Evolutionary conservation across 2,888 invertebrate genomes (phyloP), one percentile per base, ranked within the genome.

Genomic region (Diarsia rubi): DNA sequence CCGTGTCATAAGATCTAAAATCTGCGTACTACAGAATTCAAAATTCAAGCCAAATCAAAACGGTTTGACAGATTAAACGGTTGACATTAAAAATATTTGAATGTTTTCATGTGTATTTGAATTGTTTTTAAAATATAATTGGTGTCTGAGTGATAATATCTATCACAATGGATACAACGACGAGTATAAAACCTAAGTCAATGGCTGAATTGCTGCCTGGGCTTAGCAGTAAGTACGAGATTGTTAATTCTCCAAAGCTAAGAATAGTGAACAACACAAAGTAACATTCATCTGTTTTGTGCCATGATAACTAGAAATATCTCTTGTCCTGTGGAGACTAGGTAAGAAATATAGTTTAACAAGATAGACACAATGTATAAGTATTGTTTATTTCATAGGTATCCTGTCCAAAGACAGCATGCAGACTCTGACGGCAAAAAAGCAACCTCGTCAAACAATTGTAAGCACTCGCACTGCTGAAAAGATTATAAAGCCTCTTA

Each of bases 141-240:
- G 21, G 67, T 59, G 37, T 70, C 47, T 57, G 62, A 67, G 60
- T 82, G 69, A 63, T 80, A 69, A 68, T 64, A 80, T 52, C 65
- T 72, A 76, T 65, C 66, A 90, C 72, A 74, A 93, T 92, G 93
- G 92, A 94, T 77, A 86, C 91, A 74, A 88, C 90, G 21, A 83
- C 87, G 45, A 81, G 81, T 70, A 86, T 86, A 74, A 93, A 92
- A 82, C 91, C 95, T n/a, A 93, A 88, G 84, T 90, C 93, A 11
- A 89, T 96, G 79, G 92, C 93, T 14, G 95, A 95, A 87, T 83
- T 95, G 73, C 84, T 96, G 70, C 94, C 95, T 21, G 90, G 84
- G 64, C 86, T 96, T 47, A 89, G 89, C 68, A 92, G 95, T 95
- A 86, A 83, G 90, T 84, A 60, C 24, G 60, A 67, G 16, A 72